phyloP scores from a whole-genome alignment of 2,113 vertebrate species.

The Otis tarda region DNA sequence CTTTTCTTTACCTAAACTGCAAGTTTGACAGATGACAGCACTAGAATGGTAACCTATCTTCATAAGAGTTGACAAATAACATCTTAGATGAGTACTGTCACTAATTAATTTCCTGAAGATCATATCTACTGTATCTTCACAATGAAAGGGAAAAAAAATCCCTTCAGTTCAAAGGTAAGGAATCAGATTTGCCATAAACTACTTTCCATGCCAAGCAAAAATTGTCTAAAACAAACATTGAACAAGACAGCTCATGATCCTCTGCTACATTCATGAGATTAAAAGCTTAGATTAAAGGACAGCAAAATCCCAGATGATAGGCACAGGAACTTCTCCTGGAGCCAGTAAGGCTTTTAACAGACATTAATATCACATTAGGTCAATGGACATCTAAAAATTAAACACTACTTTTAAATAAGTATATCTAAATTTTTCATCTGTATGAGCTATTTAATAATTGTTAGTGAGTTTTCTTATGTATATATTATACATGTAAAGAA shows the following conservation, averaged over 20 bases:
- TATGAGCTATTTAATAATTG: neutral
- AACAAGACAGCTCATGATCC: neutral
- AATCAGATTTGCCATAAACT: neutral
- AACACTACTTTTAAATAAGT: neutral
- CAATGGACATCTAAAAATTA: neutral
- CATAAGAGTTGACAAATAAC: neutral
- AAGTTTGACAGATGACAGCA: neutral
- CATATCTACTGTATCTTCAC: neutral
- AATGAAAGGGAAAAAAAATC: neutral
- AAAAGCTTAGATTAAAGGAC: neutral
- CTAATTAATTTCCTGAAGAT: neutral
- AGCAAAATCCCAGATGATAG: neutral
- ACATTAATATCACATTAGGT: neutral
- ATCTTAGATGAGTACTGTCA: neutral
- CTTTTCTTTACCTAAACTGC: neutral
- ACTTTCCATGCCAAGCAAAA: neutral
- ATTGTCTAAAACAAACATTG: neutral
- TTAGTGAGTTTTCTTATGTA: neutral
- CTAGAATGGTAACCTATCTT: neutral
- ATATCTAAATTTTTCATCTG: neutral
- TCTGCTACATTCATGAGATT: neutral
- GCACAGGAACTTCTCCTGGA: neutral
- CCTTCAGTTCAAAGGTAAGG: neutral
- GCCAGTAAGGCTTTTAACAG: neutral
- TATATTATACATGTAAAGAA: neutral